Conservation (phyloP, 2,113 vertebrate species). For the Nasalis larvatus region DNA sequence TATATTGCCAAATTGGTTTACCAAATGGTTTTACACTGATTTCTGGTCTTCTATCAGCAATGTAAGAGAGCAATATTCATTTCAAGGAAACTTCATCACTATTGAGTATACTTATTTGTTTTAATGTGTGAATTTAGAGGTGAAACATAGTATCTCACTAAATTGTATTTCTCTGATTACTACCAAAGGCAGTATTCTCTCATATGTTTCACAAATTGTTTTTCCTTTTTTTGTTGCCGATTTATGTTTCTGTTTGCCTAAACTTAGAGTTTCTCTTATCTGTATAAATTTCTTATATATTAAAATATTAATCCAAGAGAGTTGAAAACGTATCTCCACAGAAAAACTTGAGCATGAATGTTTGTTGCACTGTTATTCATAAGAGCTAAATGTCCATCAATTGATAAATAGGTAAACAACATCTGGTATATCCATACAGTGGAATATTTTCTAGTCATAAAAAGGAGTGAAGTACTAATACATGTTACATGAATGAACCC, state of each 20-base stretch:
- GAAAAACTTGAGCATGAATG: neutral
- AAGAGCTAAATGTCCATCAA: neutral
- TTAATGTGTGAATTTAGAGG: neutral
- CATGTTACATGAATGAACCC: neutral
- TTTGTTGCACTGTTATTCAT: neutral
- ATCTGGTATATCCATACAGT: neutral
- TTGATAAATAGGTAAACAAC: neutral
- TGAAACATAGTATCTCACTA: neutral
- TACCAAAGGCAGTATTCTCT: neutral
- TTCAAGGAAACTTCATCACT: neutral
- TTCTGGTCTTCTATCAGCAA: neutral
- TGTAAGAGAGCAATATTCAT: neutral
- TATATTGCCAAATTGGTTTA: neutral
- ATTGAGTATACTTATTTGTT: neutral
- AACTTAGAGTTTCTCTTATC: neutral
- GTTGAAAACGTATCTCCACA: conserved; percentile 24
- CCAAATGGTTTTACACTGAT: neutral
- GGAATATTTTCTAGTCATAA: neutral
- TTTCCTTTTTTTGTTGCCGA: neutral
- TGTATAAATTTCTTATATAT: conserved; percentile 27
- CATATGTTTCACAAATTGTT: neutral
- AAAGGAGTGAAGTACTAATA: neutral
- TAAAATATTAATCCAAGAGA: conserved; percentile 34
- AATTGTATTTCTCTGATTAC: conserved; percentile 3
- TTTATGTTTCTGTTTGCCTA: neutral